These are phyloP conservation scores for Amphipyra tragopoginis DNA, from an alignment of 2,888 invertebrate genomes.

Conservation along the genomic window DNA sequence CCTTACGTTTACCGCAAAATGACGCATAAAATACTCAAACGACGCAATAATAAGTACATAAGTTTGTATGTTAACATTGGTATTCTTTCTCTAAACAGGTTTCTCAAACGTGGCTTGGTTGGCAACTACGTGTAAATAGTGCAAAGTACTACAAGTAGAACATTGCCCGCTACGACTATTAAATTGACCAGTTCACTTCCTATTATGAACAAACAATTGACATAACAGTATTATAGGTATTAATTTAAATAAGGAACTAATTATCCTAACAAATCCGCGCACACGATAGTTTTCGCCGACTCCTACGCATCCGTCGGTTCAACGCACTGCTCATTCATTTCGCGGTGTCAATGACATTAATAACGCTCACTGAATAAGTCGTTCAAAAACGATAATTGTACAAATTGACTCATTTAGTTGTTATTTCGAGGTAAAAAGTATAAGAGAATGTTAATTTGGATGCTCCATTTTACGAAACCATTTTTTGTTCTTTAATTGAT, in stretches of 20 bases:
- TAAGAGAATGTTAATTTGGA: slow-evolving; percentile 29
- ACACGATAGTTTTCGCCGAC: slow-evolving; percentile 36
- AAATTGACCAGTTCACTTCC: slow-evolving; percentile 31
- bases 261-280: slow-evolving; percentile 20
- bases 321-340: slow-evolving; percentile 50
- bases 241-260: slow-evolving; percentile 46
- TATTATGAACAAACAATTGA: slow-evolving; percentile 28
- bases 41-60: not conserved
- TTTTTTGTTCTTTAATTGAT: slow-evolving; percentile 23
- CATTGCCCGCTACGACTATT: slow-evolving; percentile 33
- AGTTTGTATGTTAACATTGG: slow-evolving; percentile 45
- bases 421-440: slow-evolving; percentile 6
- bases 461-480: slow-evolving; percentile 11
- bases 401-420: slow-evolving; percentile 34
- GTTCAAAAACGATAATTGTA: slow-evolving; percentile 20
- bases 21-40: slow-evolving; percentile 3
- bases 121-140: slow-evolving; percentile 45
- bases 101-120: slow-evolving; percentile 43
- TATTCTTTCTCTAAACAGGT: slow-evolving; percentile 49
- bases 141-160: slow-evolving; percentile 39
- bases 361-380: slow-evolving; percentile 25
- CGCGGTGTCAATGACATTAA: slow-evolving; percentile 54
- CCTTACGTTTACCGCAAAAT: slow-evolving; percentile 30
- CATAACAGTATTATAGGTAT: slow-evolving; percentile 25
- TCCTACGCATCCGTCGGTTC: slow-evolving; percentile 53